These are phyloP conservation scores for Hoplostethus mediterraneus DNA, from an alignment of 2,797 vertebrate species.

Conservation along the genomic window DNA sequence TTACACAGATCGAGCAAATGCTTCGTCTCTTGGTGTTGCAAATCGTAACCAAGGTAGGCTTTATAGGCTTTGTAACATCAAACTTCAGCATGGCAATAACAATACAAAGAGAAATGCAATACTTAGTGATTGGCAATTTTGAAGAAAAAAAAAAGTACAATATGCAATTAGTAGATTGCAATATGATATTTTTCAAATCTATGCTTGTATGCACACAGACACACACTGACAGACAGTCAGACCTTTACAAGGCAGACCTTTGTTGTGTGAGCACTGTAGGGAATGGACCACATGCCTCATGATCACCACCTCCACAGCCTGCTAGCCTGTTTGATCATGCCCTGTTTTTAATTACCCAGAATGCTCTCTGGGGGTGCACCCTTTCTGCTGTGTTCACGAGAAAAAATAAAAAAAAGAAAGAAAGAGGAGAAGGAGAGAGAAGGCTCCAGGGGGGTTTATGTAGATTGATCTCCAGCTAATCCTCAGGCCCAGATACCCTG, in stretches of 20 bases:
- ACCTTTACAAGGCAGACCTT: constrained; percentile 57
- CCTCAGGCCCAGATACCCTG: constrained; percentile 70
- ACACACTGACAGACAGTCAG: constrained; percentile 26
- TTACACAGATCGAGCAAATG: constrained; percentile 96
- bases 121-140: constrained; percentile 53
- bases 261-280: constrained; percentile 65
- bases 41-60: constrained; percentile 98
- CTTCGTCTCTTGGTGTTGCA: constrained; percentile 98
- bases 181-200: constrained; percentile 45
- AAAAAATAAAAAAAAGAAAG: constrained; percentile 22
- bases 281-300: constrained; percentile 59
- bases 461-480: constrained; percentile 82
- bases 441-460: constrained; percentile 74
- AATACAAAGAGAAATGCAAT: constrained; percentile 49
- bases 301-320: constrained; percentile 61
- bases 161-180: constrained; percentile 34
- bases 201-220: constrained; percentile 43
- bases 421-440: constrained; percentile 54
- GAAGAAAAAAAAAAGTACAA: constrained; percentile 14
- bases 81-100: constrained; percentile 61
- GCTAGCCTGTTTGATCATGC: constrained; percentile 67
- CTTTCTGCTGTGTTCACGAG: constrained; percentile 58
- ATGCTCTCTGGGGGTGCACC: constrained; percentile 65
- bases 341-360: constrained; percentile 75
- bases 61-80: constrained; percentile 77